Evolutionary conservation across 2,113 vertebrate species (phyloP).

Genomic region (Anser brachyrhynchus): DNA sequence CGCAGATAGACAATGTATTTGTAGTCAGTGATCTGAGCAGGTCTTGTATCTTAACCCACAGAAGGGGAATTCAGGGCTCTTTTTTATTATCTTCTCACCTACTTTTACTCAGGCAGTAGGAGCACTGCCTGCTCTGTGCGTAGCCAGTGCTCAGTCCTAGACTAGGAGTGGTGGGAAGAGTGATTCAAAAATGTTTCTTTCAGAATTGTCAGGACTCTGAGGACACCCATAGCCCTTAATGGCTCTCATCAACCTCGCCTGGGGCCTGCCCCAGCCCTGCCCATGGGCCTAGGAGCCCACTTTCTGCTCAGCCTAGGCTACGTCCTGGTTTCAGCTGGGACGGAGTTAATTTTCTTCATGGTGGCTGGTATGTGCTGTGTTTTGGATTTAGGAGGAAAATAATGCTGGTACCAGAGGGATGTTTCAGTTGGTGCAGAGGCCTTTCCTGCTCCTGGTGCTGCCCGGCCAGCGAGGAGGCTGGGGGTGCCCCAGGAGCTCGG

Average conservation of each 20-base stretch:
- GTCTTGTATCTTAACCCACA: neutral
- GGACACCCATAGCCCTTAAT: neutral
- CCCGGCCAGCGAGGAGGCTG: too few relatives aligned
- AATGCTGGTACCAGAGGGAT: too few relatives aligned
- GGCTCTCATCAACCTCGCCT: neutral
- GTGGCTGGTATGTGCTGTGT: too few relatives aligned
- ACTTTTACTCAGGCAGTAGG: neutral
- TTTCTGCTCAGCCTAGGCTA: neutral
- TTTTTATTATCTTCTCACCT: neutral
- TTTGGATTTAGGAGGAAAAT: too few relatives aligned
- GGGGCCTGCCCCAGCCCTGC: too few relatives aligned
- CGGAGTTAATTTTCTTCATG: too few relatives aligned
- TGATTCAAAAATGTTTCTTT: neutral
- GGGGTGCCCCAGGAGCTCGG: too few relatives aligned
- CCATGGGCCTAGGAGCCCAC: neutral
- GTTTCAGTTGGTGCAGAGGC: too few relatives aligned
- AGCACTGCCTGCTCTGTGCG: neutral
- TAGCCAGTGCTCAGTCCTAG: neutral
- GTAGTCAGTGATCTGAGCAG: neutral
- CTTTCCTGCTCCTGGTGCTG: too few relatives aligned
- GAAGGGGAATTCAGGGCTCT: neutral
- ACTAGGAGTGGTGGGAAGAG: neutral
- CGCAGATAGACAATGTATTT: neutral
- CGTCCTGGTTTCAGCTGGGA: too few relatives aligned
- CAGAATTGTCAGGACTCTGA: neutral